Base-by-base conservation (phyloP, 1,140 invertebrate species). In the Drosophila elegans region DNA sequence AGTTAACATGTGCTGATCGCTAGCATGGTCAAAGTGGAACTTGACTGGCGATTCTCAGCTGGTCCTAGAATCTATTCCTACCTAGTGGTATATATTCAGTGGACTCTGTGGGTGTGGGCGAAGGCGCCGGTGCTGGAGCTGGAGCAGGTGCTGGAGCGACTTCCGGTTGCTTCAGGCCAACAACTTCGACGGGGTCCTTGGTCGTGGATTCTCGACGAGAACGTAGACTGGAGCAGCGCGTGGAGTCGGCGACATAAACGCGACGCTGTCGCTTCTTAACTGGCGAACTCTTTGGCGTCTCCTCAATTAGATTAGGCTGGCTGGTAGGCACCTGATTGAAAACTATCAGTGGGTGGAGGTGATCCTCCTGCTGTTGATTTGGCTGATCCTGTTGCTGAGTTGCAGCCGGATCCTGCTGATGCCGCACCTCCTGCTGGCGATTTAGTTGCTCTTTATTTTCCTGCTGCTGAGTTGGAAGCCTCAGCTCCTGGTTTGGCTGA, bases 51-150 rank as follows among this genome's bases (percentile, higher is more conserved):
- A 21, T 34, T 32, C 41, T 29, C 27, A 34, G 34, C 13, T 5
- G 9, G 12, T 39, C 29, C 3, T 3, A n/a, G 10, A 4, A 9
- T 7, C n/a, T 4, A 42, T 39, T n/a, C 45, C 55, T 54, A 88
- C 84, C 84, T 84, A 38, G 10, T 32, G 80, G 69, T 11, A 68
- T 64, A 27, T 72, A 88, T 16, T 84, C 82, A 6, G 32, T 51
- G 13, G 34, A n/a, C 32, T 89, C 83, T 34, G 68, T 68, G 6
- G 84, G 84, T 12, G 83, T 78, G 2, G 82, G 74, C 16, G 83
- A 88, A 25, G 60, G 32, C 16, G 54, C 57, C 49, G 62, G 48
- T 2, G 16, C n/a, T 2, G 29, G 48, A 4, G 16, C n/a, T 2
- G 29, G 59, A 39, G 53, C 38, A 13, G 75, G 46, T 16, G 55